Conservation (phyloP, 2,888 invertebrate genomes). For the Hesperia comma region DNA sequence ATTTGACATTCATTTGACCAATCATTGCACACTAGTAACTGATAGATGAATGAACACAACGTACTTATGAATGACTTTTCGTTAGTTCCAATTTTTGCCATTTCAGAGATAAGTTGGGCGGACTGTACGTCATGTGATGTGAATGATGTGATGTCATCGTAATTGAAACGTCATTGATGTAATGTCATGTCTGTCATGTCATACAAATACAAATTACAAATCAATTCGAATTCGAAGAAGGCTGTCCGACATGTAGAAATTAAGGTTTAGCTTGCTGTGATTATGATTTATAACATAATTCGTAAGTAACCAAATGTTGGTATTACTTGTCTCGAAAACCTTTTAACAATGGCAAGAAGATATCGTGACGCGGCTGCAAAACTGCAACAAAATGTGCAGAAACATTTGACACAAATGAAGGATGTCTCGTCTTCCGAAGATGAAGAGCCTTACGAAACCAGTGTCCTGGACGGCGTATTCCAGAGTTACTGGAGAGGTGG, state of each 20-base stretch:
- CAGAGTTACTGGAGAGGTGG: constrained; percentile 72
- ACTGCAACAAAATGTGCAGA: constrained; percentile 74
- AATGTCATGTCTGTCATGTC: no score
- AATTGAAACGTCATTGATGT: no score
- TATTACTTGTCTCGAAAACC: not conserved
- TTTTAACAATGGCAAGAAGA: constrained; percentile 62
- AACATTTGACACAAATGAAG: constrained; percentile 73
- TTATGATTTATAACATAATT: constrained; percentile 9
- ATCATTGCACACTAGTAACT: no score
- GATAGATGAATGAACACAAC: no score
- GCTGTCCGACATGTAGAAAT: not conserved
- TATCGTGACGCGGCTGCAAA: constrained; percentile 77
- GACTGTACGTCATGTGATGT: no score
- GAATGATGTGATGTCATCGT: no score
- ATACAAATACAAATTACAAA: no score
- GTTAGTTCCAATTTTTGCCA: no score
- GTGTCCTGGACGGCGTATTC: constrained; percentile 70
- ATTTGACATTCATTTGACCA: no score
- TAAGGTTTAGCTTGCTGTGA: not conserved
- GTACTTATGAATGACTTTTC: no score
- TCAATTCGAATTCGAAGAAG: no score
- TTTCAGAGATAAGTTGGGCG: no score
- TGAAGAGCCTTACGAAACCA: constrained; percentile 71
- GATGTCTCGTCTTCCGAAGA: constrained; percentile 77
- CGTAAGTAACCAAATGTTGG: not conserved